Evolutionary conservation across 2,797 vertebrate genomes (phyloP).

Genomic region (Monodelphis domestica): DNA sequence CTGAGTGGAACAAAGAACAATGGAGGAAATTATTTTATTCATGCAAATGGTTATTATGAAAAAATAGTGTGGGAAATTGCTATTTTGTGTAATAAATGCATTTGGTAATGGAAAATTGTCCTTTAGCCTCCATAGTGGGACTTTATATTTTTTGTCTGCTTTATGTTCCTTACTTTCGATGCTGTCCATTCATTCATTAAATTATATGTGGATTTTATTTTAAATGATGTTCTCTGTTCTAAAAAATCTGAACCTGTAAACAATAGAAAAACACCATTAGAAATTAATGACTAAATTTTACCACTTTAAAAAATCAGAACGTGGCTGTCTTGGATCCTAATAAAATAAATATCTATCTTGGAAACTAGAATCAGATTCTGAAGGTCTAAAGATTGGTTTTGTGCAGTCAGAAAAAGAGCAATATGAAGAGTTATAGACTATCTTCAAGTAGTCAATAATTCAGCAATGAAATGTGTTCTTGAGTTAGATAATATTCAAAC

Average conservation of each 20-base stretch:
- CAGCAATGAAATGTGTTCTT: neutral
- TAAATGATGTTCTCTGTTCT: constrained; percentile 7
- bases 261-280: neutral
- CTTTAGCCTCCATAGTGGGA: neutral
- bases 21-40: neutral
- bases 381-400: neutral
- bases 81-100: constrained; percentile 15
- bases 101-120: neutral
- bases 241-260: neutral
- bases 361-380: neutral
- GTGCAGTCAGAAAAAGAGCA: neutral
- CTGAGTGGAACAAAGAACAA: neutral
- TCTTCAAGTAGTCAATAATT: neutral
- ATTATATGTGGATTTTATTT: neutral
- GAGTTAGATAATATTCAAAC: neutral
- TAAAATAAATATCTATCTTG: neutral
- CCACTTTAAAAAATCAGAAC: neutral
- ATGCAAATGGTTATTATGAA: constrained; percentile 4
- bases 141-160: neutral
- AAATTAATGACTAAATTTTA: constrained; percentile 3
- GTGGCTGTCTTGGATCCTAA: neutral
- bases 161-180: neutral
- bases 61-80: neutral
- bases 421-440: neutral
- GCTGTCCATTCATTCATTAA: neutral